phyloP scores from a whole-genome alignment of 2,113 vertebrate species.

The Equus quagga region DNA sequence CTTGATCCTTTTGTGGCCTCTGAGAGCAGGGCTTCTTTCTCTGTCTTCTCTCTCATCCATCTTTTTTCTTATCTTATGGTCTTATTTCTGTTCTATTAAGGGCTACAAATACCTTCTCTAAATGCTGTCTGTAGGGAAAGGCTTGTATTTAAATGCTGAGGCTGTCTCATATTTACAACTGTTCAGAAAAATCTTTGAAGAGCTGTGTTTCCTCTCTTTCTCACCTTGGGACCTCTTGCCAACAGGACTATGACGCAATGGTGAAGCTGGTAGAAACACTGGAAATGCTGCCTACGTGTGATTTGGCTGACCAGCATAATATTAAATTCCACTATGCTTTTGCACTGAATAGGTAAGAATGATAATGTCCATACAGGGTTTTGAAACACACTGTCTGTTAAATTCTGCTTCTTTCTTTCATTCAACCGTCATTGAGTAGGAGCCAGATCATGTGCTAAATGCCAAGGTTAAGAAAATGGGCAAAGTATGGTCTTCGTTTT shows the following conservation, averaged over 20 bases:
- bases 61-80: background rate
- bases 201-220: conserved; percentile 16
- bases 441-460: background rate
- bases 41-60: background rate
- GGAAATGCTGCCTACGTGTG: conserved; percentile 95
- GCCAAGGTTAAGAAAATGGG: conserved; percentile 6
- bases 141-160: conserved; percentile 10
- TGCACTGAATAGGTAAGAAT: conserved; percentile 95
- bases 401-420: background rate
- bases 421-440: background rate
- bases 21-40: conserved; percentile 20
- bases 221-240: conserved; percentile 43
- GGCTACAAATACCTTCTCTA: background rate
- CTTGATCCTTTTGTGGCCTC: background rate
- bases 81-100: background rate
- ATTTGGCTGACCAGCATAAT: conserved; percentile 95
- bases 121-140: background rate
- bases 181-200: background rate
- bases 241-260: conserved; percentile 97
- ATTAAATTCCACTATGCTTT: conserved; percentile 98
- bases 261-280: conserved; percentile 97
- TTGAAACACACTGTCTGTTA: background rate
- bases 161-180: background rate
- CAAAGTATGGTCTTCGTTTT: background rate
- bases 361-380: background rate